These are phyloP conservation scores for Laodelphax striatellus DNA, from an alignment of 1,140 invertebrate species.

Conservation along the genomic window DNA sequence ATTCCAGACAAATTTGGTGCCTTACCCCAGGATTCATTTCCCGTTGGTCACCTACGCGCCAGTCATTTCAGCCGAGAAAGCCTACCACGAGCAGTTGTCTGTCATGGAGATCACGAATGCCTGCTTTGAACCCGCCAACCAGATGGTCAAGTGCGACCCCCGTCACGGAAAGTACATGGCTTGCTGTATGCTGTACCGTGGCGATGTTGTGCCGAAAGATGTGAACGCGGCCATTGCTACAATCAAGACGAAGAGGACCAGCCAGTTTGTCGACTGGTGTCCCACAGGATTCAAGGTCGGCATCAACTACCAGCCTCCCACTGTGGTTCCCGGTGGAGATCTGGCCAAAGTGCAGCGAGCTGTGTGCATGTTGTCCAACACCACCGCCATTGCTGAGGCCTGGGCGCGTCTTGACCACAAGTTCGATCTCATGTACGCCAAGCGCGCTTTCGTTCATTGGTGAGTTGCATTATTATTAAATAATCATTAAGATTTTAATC, in stretches of 20 bases:
- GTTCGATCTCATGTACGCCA: slow-evolving; percentile 71
- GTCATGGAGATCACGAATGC: slow-evolving; percentile 61
- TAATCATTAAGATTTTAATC: no score
- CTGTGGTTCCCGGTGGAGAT: slow-evolving; percentile 65
- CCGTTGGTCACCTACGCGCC: slow-evolving; percentile 66
- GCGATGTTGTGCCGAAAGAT: slow-evolving; percentile 67
- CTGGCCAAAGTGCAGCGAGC: slow-evolving; percentile 71
- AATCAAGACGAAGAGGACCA: slow-evolving; percentile 74
- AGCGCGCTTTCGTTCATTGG: slow-evolving; percentile 67
- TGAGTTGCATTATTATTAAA: slow-evolving; percentile 34
- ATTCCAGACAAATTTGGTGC: slow-evolving; percentile 83
- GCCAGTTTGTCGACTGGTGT: slow-evolving; percentile 67
- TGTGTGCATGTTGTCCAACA: slow-evolving; percentile 78
- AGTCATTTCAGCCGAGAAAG: slow-evolving; percentile 71
- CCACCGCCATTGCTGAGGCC: slow-evolving; percentile 72
- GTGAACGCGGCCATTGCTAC: slow-evolving; percentile 75
- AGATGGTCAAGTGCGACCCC: slow-evolving; percentile 79
- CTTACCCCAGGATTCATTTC: slow-evolving; percentile 74
- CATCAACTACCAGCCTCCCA: slow-evolving; percentile 72
- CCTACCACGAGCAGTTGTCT: slow-evolving; percentile 68
- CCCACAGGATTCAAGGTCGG: slow-evolving; percentile 72
- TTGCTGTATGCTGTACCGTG: slow-evolving; percentile 30
- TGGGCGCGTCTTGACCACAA: slow-evolving; percentile 63
- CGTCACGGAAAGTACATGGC: slow-evolving; percentile 72
- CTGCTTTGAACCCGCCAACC: slow-evolving; percentile 55